phyloP scores from a whole-genome alignment of 2,888 invertebrate species.

The Mythimna pallens region DNA sequence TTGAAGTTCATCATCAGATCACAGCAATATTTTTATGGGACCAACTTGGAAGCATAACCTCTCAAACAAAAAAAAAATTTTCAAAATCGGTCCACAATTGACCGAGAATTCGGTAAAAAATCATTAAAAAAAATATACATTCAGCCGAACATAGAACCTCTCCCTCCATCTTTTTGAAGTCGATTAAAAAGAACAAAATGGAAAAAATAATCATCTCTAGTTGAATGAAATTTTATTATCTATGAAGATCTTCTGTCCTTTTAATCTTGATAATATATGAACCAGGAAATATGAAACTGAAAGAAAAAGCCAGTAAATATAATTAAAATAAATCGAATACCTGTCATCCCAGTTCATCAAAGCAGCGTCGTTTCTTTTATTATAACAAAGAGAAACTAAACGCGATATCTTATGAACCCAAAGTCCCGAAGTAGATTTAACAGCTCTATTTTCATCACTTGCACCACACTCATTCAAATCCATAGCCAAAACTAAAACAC shows the following conservation, averaged over 20 bases:
- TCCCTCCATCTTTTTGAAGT: no score
- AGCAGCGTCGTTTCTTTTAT: conserved; percentile 25
- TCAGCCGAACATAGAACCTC: no score
- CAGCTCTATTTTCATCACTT: conserved; percentile 21
- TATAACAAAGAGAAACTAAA: conserved; percentile 47
- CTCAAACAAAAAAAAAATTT: no score
- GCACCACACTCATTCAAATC: conserved; percentile 40
- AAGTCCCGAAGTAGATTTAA: conserved; percentile 25
- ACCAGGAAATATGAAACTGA: background rate
- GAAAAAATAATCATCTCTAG: background rate
- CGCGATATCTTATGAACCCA: conserved; percentile 51
- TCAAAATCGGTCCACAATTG: no score
- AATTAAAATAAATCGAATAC: conserved; percentile 22
- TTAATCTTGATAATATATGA: conserved; percentile 10
- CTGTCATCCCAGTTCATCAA: conserved; percentile 27
- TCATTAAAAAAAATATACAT: no score
- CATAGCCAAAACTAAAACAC: conserved; percentile 33
- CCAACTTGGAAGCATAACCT: no score
- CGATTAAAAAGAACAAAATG: background rate
- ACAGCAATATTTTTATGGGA: no score
- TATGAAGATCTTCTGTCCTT: background rate
- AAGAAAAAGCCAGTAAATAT: background rate
- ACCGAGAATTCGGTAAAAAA: no score
- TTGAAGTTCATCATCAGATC: no score
- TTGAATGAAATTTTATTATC: background rate